Evolutionary conservation across 92 coral and sea anemone genomes (phyloP), one percentile per base, ranked within the genome.

Genomic region (Paramuricea clavata): DNA sequence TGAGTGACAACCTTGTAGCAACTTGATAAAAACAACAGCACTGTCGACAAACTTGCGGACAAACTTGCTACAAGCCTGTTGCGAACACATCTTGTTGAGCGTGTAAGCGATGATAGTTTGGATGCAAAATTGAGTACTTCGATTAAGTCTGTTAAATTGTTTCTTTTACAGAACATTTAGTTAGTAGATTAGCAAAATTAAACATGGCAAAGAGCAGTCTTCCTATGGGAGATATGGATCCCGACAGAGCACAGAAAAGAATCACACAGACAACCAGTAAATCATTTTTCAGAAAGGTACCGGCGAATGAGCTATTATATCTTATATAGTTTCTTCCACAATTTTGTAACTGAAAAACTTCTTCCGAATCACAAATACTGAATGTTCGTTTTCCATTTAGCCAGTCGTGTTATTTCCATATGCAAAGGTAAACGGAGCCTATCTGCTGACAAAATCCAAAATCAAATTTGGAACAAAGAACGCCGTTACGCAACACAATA

Each of bases 191-290:
- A 33, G 94, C 89, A 30, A 89, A 93, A 65, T 86, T 94, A 28
- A 83, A 89, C 81, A 97, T 94, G 97, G 95, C 92, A 25, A 90
- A 88, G 62, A 97, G 99, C 86, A 91, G 94, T 73, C 90, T 94
- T n/a, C 98, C 99, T 6, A 91, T 91, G 65, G 99, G 99, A 1
- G 99, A 96, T 78, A 74, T 89, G 59, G 93, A 97, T 64, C 97
- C 96, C 42, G 56, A 43, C 30, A 81, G 98, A 72, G 83, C 93
- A 31, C 92, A 70, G 28, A 92, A 93, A 83, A 78, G 99, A 83
- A 69, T 94, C 73, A 89, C 89, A 70, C 86, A 62, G 74, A 97
- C 99, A 33, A 97, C 99, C 17, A 94, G 93, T 83, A 90, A 93
- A 33, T 61, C 89, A 81, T 94, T 94, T 90, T 97, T 86, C 93